These are phyloP conservation scores for Magallana angulata DNA, from an alignment of 1,140 invertebrate species.

Conservation along the genomic window DNA sequence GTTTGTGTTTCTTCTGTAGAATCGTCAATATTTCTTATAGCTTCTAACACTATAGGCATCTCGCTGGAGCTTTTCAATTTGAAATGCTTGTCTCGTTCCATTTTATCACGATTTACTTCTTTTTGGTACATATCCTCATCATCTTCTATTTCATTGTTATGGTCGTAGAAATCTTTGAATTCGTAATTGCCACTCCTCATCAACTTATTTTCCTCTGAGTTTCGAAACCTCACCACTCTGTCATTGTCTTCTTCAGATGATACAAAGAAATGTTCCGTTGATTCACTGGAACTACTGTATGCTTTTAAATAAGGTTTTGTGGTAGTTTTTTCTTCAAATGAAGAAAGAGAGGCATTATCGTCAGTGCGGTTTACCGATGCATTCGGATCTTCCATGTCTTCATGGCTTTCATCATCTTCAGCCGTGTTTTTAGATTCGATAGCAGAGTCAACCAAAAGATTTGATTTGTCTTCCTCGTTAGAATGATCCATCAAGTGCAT, in stretches of 20 bases:
- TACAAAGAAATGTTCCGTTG: neutral
- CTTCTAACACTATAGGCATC: constrained; percentile 4
- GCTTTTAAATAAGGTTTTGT: neutral
- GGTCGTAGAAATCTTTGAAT: neutral
- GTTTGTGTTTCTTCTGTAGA: neutral
- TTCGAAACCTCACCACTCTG: neutral
- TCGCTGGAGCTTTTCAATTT: neutral
- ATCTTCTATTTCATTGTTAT: neutral
- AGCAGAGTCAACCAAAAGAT: too few relatives aligned
- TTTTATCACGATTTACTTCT: constrained; percentile 4
- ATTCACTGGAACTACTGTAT: neutral
- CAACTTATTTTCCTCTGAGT: constrained; percentile 1
- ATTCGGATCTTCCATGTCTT: too few relatives aligned
- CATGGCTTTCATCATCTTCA: too few relatives aligned
- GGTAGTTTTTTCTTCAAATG: neutral
- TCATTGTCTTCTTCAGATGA: neutral
- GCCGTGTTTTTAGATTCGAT: too few relatives aligned
- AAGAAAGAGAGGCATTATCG: neutral
- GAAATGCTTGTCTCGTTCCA: neutral
- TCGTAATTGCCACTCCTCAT: neutral
- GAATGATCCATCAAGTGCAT: too few relatives aligned
- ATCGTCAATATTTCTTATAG: neutral
- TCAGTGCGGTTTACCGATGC: neutral
- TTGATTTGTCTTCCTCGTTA: too few relatives aligned
- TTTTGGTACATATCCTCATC: constrained; percentile 9